Base-by-base conservation (phyloP, 2,113 vertebrate genomes). In the Danionella cerebrum region DNA sequence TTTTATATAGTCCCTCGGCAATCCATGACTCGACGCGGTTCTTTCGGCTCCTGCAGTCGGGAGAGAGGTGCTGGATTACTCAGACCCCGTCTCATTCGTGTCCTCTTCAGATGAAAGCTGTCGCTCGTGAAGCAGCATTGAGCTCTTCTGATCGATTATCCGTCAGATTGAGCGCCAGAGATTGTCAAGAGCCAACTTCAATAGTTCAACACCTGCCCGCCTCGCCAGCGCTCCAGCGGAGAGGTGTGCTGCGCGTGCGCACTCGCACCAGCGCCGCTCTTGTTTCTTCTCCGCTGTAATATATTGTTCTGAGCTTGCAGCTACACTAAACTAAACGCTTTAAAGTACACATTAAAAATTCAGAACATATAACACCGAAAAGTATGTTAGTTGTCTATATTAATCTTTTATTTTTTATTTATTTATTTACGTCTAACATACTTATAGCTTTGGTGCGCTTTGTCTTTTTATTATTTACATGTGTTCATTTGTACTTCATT, bases 181-280 rank as follows among this genome's bases (percentile, higher is more conserved):
- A 47, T 60, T 79, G 82, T 82, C 80, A 69, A 57, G 78, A 79
- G 52, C 33, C 62, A 14, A 45, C 29, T 31, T 74, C 71, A 66
- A 73, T 86, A 45, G 25, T 31, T 74, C 71, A 66, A 73, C 85
- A 87, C 87, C 87, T 87, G 87, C 79, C 52, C 69, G 71, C 64
- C n/a, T n/a, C n/a, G n/a, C n/a, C n/a, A 9, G 65, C 44, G 62
- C 59, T 48, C 73, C 55, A 65, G 19, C 58, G 25, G 79, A 54
- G 88, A 89, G 88, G 86, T 88, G 87, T 70, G 84, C 71, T 57
- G 82, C 60, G 87, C 89, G 89, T 87, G 89, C 89, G 86, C 84
- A 87, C n/a, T 69, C 4, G 10, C 7, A 1, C 8, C 47, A n/a
- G 12, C 9, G 4, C 9, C 51, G 24, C 7, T 31, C 48, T 29